Evolutionary conservation across 2,888 invertebrate species (phyloP).

Genomic region (Drosophila colorata): DNA sequence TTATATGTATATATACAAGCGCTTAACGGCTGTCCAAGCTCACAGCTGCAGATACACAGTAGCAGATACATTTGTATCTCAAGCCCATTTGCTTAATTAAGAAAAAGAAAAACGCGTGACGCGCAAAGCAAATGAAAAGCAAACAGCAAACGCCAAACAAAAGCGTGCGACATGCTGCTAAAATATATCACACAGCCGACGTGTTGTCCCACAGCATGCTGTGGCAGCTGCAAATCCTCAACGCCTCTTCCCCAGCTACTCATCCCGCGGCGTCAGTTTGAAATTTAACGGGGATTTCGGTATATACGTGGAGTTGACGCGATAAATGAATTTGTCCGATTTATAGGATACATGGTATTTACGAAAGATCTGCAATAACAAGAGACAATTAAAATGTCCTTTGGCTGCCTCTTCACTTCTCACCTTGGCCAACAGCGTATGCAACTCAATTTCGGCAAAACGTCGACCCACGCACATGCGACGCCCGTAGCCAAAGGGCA

Average conservation of each 20-base stretch:
- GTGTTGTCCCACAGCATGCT: constrained; percentile 36
- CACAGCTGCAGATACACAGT: constrained; percentile 2
- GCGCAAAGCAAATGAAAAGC: constrained; percentile 12
- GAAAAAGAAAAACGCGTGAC: constrained; percentile 35
- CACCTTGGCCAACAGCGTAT: constrained; percentile 91
- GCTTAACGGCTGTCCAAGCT: constrained; percentile 4
- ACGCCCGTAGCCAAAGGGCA: constrained; percentile 92
- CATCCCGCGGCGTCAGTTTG: constrained; percentile 86
- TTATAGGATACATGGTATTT: constrained; percentile 90
- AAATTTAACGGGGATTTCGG: constrained; percentile 90
- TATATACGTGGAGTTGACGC: constrained; percentile 91
- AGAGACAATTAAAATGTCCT: constrained; percentile 24
- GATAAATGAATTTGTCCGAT: constrained; percentile 89
- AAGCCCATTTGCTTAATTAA: constrained; percentile 72
- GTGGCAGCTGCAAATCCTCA: constrained; percentile 15
- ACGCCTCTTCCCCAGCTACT: constrained; percentile 50
- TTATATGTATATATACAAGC: constrained; percentile 24
- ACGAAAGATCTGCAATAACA: constrained; percentile 88
- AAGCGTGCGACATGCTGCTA: constrained; percentile 31
- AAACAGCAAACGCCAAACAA: constrained; percentile 11
- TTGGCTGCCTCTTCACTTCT: constrained; percentile 1
- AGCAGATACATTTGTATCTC: constrained; percentile 41
- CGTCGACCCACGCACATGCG: constrained; percentile 92
- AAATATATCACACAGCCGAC: constrained; percentile 68
- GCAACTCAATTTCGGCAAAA: constrained; percentile 93